Base-by-base conservation (phyloP, 2,888 invertebrate species). In the Campoplex nolae region DNA sequence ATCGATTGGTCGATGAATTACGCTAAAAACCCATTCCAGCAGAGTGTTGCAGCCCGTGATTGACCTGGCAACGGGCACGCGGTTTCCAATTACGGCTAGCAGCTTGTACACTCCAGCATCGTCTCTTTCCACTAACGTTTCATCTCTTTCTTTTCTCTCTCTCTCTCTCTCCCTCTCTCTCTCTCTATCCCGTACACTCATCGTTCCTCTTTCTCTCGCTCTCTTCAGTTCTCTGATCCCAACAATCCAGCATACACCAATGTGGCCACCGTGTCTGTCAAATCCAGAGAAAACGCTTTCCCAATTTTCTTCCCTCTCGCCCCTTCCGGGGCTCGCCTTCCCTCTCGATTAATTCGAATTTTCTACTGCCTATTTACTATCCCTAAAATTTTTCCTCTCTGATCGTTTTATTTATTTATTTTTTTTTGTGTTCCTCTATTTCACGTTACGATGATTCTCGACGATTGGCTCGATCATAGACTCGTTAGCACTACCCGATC, bases 81-180 rank as follows among this genome's bases (percentile, higher is more conserved):
- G 90, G 90, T 90, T 91, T 91, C 91, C 91, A 92, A 92, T 92
- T 92, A 92, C 90, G 88, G 74, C 74, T 89, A 65, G 71, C 65
- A 71, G 83, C 70, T 81, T 73, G 80, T 70, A 74, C 32, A 58
- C 28, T 35, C 70, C 2, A 42, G 9, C 11, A 38, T 65, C 28
- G 8, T 65, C 68, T 54, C 79, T 70, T 28, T 79, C 75, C 56
- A 65, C 70, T 35, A 32, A 51, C 54, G 38, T 6, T 38, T 6
- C 4, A 38, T 38, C 38, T 3, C 38, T 38, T 6, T 0, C 38
- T 3, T 6, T 38, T 6, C 38, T 6, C 54, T 18, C 65, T 51
- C 23, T 65, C 35, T 62, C 65, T 62, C 70, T 8, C 65, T 70
- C n/a, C n/a, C n/a, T 6, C 38, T 6, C 54, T 18, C 65, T 51